Conservation (phyloP, 2,113 vertebrate species). For the Rhynchomys soricoides region DNA sequence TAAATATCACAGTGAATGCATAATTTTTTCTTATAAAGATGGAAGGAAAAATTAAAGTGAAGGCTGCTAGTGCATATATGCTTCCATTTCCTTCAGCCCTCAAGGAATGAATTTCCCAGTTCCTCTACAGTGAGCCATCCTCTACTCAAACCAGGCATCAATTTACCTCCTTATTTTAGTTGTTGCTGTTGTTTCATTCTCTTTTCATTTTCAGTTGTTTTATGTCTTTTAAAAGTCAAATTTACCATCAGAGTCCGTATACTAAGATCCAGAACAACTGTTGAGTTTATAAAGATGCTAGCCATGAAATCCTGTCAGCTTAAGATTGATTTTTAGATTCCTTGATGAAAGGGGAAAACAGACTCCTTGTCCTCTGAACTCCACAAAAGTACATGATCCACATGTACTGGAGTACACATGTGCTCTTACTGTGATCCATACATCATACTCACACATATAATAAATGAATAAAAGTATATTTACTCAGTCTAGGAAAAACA, state of each 20-base stretch:
- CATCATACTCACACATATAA: neutral
- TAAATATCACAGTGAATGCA: neutral
- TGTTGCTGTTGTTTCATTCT: neutral
- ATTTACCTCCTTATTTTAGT: neutral
- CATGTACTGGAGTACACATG: no score
- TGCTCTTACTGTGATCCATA: no score
- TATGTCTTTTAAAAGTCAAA: neutral
- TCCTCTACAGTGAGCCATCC: neutral
- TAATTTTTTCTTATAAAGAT: neutral
- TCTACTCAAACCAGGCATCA: neutral
- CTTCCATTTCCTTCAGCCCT: neutral
- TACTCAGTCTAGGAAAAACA: constrained; percentile 12
- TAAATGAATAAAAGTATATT: neutral
- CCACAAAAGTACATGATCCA: neutral
- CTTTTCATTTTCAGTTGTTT: neutral
- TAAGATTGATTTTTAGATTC: neutral
- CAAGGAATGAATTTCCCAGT: neutral
- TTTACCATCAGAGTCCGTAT: neutral
- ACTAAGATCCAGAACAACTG: neutral
- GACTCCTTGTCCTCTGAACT: neutral
- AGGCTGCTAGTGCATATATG: neutral
- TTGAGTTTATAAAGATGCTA: no score
- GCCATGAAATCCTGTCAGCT: neutral
- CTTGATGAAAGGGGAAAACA: neutral
- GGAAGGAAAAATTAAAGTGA: neutral